phyloP scores from a whole-genome alignment of 1,140 invertebrate genomes.

The Globodera rostochiensis region DNA sequence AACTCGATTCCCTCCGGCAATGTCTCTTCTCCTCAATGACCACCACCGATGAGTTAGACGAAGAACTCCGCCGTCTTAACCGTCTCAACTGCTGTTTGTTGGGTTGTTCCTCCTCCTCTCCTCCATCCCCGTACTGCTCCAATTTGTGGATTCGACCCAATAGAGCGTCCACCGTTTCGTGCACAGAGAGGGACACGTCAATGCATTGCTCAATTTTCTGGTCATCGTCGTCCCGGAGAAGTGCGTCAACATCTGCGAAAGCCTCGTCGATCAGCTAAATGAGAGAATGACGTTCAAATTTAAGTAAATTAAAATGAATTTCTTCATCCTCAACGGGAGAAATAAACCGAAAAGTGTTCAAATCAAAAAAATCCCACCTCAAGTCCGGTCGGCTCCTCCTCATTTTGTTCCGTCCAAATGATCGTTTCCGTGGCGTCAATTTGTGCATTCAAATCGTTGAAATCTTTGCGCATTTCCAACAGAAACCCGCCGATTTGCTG shows the following conservation, averaged over 20 bases:
- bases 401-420: background rate
- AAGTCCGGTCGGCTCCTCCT: background rate
- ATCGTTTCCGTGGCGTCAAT: background rate
- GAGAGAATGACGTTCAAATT: no score
- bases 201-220: background rate
- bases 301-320: no score
- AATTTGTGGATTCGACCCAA: background rate
- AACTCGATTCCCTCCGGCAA: background rate
- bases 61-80: background rate
- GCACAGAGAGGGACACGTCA: background rate
- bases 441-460: slow-evolving; percentile 14
- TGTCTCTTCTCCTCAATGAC: background rate
- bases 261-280: background rate
- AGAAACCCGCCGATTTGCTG: slow-evolving; percentile 7
- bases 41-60: background rate
- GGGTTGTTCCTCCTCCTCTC: background rate
- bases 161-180: background rate
- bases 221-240: background rate
- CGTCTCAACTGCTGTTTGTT: no score
- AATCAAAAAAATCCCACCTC: background rate
- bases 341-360: no score
- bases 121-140: background rate
- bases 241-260: background rate
- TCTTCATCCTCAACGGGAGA: no score
- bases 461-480: slow-evolving; percentile 6